phyloP scores from a whole-genome alignment of 2,797 vertebrate species.

The Caiman crocodilus region DNA sequence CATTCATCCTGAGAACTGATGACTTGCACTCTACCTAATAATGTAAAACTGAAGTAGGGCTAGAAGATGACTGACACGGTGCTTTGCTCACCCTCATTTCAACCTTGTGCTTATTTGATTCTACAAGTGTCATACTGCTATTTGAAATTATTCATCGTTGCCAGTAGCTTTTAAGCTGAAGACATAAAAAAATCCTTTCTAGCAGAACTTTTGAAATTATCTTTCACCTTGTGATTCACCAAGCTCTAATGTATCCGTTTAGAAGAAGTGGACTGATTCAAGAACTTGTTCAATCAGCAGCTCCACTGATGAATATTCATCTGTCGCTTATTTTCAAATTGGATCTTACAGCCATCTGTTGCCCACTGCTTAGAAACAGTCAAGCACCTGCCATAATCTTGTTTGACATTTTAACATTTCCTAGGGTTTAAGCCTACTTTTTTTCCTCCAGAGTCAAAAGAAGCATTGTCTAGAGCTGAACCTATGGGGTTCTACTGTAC shows the following conservation, averaged over 20 bases:
- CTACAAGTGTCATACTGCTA: not conserved
- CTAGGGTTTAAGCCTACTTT: not conserved
- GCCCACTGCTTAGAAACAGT: conserved; percentile 18
- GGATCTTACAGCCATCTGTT: conserved; percentile 11
- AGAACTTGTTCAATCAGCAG: conserved; percentile 52
- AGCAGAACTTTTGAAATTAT: conserved; percentile 32
- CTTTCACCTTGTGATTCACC: conserved; percentile 35
- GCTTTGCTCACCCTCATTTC: not conserved
- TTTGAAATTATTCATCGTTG: conserved; percentile 50
- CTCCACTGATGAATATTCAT: conserved; percentile 54
- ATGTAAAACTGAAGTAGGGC: not conserved
- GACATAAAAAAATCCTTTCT: not conserved
- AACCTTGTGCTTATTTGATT: not conserved
- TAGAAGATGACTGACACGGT: not conserved
- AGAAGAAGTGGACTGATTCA: conserved; percentile 39
- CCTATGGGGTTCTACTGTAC: not conserved
- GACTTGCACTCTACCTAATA: not conserved
- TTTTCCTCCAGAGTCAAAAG: not conserved
- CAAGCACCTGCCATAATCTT: conserved; percentile 13
- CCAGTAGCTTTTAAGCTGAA: conserved; percentile 34
- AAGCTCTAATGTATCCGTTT: not conserved
- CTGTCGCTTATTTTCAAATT: not conserved
- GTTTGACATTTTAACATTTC: conserved; percentile 8
- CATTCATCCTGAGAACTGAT: not conserved
- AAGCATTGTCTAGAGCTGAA: not conserved